Conservation (phyloP, 2,888 invertebrate genomes). For the Caenorhabditis macrosperma region DNA sequence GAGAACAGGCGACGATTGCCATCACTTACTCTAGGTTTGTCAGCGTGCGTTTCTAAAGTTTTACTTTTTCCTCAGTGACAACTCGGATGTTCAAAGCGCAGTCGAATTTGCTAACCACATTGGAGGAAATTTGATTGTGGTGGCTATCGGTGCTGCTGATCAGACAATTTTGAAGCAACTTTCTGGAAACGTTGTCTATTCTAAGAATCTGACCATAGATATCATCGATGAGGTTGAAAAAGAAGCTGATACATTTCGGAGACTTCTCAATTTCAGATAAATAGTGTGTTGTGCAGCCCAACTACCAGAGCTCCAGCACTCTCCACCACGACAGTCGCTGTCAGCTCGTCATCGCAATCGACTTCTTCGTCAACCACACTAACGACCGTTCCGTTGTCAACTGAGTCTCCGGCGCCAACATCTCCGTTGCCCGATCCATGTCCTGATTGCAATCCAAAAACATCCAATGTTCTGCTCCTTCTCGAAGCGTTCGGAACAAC, state of each 20-base stretch:
- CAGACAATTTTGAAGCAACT: conserved; percentile 37
- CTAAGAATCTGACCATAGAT: conserved; percentile 26
- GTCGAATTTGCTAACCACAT: conserved; percentile 24
- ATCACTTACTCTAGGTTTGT: conserved; percentile 52
- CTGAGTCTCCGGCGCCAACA: neutral
- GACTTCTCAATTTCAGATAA: conserved; percentile 21
- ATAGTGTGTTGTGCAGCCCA: conserved; percentile 25
- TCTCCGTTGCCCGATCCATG: conserved; percentile 28
- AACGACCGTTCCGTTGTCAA: neutral
- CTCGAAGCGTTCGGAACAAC: conserved; percentile 35
- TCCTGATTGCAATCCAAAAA: conserved; percentile 58
- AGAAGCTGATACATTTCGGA: no score
- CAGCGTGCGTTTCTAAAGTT: no score
- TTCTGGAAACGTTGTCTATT: conserved; percentile 42
- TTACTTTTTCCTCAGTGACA: conserved; percentile 23
- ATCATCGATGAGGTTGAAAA: conserved; percentile 29
- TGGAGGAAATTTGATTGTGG: conserved; percentile 45
- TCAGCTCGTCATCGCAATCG: neutral
- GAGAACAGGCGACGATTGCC: conserved; percentile 28
- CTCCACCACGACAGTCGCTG: neutral
- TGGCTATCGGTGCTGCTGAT: conserved; percentile 36
- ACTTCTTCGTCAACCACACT: neutral
- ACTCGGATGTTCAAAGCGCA: conserved; percentile 29
- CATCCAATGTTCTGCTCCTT: conserved; percentile 46
- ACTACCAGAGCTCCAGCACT: conserved; percentile 15